Conservation (phyloP, 2,113 vertebrate genomes). For the Xenopus borealis region DNA sequence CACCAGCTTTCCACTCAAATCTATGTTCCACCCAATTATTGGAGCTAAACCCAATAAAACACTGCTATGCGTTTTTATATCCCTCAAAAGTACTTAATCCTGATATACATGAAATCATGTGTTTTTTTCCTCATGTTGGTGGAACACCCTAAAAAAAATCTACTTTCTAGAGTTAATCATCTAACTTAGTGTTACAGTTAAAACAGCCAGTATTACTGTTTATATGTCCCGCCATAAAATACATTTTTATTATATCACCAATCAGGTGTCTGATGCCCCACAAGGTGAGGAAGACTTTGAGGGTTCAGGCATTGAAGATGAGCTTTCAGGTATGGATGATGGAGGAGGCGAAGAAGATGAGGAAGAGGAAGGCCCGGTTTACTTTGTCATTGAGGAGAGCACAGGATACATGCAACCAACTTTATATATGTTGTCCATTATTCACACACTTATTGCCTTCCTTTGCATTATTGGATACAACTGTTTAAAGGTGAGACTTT, state of each 20-base stretch:
- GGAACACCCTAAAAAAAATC: no score
- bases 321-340: constrained; percentile 60
- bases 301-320: constrained; percentile 74
- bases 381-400: constrained; percentile 90
- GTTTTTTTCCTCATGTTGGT: no score
- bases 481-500: constrained; percentile 79
- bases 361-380: constrained; percentile 78
- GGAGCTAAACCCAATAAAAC: no score
- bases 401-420: constrained; percentile 91
- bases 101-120: no score
- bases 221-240: no score
- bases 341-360: constrained; percentile 67
- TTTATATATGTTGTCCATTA: constrained; percentile 70
- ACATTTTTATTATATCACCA: not conserved
- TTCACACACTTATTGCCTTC: constrained; percentile 85
- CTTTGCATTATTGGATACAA: constrained; percentile 97
- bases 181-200: no score
- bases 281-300: constrained; percentile 75
- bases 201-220: no score
- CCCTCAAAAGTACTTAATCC: no score
- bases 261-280: constrained; percentile 82
- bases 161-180: no score
- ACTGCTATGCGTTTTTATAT: no score
- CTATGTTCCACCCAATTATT: no score
- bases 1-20: no score